Evolutionary conservation across 2,888 invertebrate species (phyloP).

Genomic region (Caenorhabditis wallacei): DNA sequence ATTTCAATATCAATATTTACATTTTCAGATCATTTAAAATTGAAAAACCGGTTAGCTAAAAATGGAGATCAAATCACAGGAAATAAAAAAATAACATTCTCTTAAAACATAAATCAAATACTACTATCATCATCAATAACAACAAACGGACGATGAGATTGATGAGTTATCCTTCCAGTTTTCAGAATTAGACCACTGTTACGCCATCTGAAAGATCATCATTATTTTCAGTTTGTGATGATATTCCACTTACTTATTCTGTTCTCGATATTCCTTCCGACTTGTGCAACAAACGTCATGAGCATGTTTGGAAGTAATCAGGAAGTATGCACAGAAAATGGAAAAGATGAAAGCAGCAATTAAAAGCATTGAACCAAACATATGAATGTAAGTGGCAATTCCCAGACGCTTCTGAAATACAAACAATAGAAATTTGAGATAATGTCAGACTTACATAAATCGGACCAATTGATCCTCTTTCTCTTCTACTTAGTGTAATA

Average conservation of each 20-base stretch:
- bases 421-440: not conserved
- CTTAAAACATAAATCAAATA: conserved; percentile 42
- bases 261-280: conserved; percentile 65
- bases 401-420: conserved; percentile 61
- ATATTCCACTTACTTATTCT: conserved; percentile 31
- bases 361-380: conserved; percentile 64
- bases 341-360: conserved; percentile 68
- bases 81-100: not conserved
- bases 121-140: conserved; percentile 72
- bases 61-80: conserved; percentile 34
- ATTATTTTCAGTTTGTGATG: not conserved
- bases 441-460: conserved; percentile 33
- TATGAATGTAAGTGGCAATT: conserved; percentile 67
- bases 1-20: conserved; percentile 11
- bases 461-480: conserved; percentile 35
- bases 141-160: conserved; percentile 67
- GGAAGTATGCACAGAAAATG: conserved; percentile 72
- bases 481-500: conserved; percentile 12
- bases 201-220: conserved; percentile 43
- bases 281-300: conserved; percentile 69
- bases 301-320: conserved; percentile 65
- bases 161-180: conserved; percentile 39
- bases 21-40: conserved; percentile 7
- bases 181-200: conserved; percentile 58
- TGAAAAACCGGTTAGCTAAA: conserved; percentile 4